These are phyloP conservation scores for Sisor rabdophorus DNA, from an alignment of 2,113 vertebrate genomes.

Conservation along the genomic window DNA sequence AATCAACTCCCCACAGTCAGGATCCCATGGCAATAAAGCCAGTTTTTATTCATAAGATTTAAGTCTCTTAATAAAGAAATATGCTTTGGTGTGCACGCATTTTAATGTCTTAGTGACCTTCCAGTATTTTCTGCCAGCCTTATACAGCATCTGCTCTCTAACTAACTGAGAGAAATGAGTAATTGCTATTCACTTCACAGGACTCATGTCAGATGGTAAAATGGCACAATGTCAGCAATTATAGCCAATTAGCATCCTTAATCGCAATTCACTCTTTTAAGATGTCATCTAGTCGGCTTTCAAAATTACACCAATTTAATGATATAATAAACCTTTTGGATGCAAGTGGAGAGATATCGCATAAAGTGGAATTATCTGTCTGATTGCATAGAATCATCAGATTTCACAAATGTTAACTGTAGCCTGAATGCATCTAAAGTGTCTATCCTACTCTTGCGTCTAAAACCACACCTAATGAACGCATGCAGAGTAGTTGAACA, in stretches of 20 bases:
- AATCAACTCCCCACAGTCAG: neutral
- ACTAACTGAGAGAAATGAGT: conserved; percentile 60
- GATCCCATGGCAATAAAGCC: neutral
- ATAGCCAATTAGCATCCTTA: conserved; percentile 41
- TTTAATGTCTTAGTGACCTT: conserved; percentile 7
- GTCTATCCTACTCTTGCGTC: too few species aligned
- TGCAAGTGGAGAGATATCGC: conserved; percentile 56
- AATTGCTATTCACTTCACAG: conserved; percentile 61
- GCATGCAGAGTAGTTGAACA: too few species aligned
- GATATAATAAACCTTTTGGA: conserved; percentile 57
- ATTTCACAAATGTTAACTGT: conserved; percentile 23
- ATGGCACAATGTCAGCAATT: conserved; percentile 60
- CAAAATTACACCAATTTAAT: conserved; percentile 44
- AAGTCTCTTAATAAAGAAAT: conserved; percentile 36
- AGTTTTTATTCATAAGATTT: conserved; percentile 11
- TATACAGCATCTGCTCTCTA: conserved; percentile 32
- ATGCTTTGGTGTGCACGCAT: conserved; percentile 22
- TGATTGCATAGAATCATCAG: conserved; percentile 30
- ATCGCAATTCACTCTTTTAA: conserved; percentile 49
- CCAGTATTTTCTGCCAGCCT: neutral
- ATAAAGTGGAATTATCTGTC: conserved; percentile 39
- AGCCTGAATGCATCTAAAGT: too few species aligned
- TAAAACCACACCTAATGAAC: too few species aligned
- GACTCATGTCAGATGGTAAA: conserved; percentile 54
- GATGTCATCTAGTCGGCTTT: conserved; percentile 62